phyloP scores from a whole-genome alignment of 2,797 vertebrate species.

The Lagodon rhomboides region DNA sequence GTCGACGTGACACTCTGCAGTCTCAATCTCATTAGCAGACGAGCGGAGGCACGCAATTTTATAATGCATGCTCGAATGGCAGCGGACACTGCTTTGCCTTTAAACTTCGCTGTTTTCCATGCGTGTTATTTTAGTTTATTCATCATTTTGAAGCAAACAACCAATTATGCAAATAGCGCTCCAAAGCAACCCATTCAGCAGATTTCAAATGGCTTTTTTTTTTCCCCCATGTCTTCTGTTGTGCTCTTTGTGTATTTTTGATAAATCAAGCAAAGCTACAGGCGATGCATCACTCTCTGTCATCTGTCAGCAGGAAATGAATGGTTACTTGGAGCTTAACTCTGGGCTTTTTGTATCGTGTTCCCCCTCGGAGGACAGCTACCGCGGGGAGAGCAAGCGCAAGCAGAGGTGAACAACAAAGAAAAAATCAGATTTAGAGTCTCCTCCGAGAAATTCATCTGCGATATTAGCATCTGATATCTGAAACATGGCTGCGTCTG shows the following conservation, averaged over 20 bases:
- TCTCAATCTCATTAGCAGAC: slow-evolving; percentile 72
- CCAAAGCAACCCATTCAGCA: slow-evolving; percentile 81
- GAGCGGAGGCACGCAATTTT: slow-evolving; percentile 51
- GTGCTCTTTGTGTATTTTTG: slow-evolving; percentile 74
- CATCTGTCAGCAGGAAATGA: slow-evolving; percentile 75
- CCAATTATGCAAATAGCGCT: slow-evolving; percentile 83
- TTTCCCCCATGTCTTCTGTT: slow-evolving; percentile 47
- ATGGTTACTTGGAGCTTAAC: slow-evolving; percentile 59
- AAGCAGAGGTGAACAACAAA: slow-evolving; percentile 51
- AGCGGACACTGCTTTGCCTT: slow-evolving; percentile 47
- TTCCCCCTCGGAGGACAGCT: slow-evolving; percentile 45
- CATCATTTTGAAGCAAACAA: slow-evolving; percentile 84
- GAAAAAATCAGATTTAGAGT: slow-evolving; percentile 62
- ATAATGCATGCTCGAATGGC: slow-evolving; percentile 67
- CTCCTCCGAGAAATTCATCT: slow-evolving; percentile 63
- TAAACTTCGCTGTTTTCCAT: slow-evolving; percentile 60
- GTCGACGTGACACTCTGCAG: slow-evolving; percentile 64
- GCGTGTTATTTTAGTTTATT: slow-evolving; percentile 77
- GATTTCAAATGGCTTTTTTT: slow-evolving; percentile 76
- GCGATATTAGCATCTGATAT: slow-evolving; percentile 70
- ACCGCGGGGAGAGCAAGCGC: slow-evolving; percentile 18
- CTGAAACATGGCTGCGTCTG: slow-evolving; percentile 47
- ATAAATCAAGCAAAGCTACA: slow-evolving; percentile 80
- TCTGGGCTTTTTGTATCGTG: slow-evolving; percentile 53
- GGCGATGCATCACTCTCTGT: slow-evolving; percentile 76